Base-by-base conservation (phyloP, 2,888 invertebrate genomes). In the Pharmacophagus antenor region DNA sequence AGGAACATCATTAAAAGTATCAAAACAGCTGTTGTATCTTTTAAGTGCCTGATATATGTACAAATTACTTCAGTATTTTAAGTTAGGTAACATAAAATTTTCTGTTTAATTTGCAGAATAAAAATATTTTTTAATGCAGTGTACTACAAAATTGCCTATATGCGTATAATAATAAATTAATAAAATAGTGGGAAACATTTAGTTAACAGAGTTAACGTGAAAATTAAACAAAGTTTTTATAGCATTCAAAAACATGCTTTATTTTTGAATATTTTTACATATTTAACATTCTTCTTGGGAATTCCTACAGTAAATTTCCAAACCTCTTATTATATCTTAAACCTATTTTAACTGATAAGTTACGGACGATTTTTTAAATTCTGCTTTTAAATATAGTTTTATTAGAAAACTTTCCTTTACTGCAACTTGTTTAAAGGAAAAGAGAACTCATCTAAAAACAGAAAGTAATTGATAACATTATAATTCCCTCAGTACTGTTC, bases 241-340 rank as follows among this genome's bases (percentile, higher is more conserved):
- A 70, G 79, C 84, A 79, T 87, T 80, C 82, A 87, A 88, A 88
- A 85, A 86, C 78, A 84, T 85, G 84, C 74, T 77, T 88, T 85
- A 84, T 85, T 85, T 81, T 75, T 74, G 77, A 82, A 80, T 85
- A 79, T 77, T 70, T 49, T 73, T 76, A 80, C 70, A 69, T 79
- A 81, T 80, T 82, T 80, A 84, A 86, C 85, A 84, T 84, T 78
- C 75, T 80, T 72, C 64, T 77, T 71, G 79, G 80, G 82, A 72
- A 79, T 80, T 80, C 74, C 85, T 86, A 87, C 79, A 75, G 80
- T 81, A 83, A 80, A 81, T 81, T 80, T 83, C 84, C 84, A 85
- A 88, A 88, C 85, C 82, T 70, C 85, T 85, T 85, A 86, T 62
- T 65, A 64, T 82, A 82, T 76, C 85, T 84, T 87, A 86, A 56